Evolutionary conservation across 2,113 vertebrate genomes (phyloP).

Genomic region (Zosterops japonicus): DNA sequence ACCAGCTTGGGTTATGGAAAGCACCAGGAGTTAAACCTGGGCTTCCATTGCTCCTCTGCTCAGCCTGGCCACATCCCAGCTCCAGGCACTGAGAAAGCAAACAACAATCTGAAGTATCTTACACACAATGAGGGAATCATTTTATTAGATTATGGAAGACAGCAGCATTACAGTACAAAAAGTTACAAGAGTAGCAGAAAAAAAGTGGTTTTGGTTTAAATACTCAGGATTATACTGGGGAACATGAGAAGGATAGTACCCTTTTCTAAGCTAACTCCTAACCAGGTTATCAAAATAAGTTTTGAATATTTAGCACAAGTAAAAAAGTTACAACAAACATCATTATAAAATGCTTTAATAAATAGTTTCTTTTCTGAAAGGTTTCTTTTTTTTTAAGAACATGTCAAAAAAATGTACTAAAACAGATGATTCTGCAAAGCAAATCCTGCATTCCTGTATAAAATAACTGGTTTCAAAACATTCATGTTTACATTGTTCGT

Average conservation of each 20-base stretch:
- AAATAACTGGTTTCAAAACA: conserved; percentile 78
- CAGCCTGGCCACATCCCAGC: background rate
- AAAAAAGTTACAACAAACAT: conserved; percentile 73
- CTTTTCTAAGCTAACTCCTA: conserved; percentile 60
- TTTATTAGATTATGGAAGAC: conserved; percentile 72
- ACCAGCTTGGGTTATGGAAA: background rate
- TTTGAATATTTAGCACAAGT: conserved; percentile 66
- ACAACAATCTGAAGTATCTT: conserved; percentile 44
- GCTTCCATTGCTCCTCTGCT: background rate
- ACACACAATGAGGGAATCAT: conserved; percentile 68
- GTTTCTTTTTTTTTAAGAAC: conserved; percentile 76
- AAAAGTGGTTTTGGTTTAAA: conserved; percentile 70
- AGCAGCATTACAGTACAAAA: conserved; percentile 71
- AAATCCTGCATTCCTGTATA: conserved; percentile 79
- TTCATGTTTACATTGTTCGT: conserved; percentile 53
- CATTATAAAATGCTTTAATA: conserved; percentile 95
- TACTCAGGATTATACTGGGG: conserved; percentile 65
- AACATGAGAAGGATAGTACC: conserved; percentile 64
- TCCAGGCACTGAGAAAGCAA: conserved; percentile 14
- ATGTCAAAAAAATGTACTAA: conserved; percentile 83
- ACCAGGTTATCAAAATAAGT: conserved; percentile 69
- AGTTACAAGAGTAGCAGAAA: conserved; percentile 69
- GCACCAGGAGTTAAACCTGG: accelerated
- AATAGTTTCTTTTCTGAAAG: conserved; percentile 83
- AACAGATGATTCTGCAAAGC: conserved; percentile 83